Conservation (phyloP, 2,797 vertebrate species). For the Dallia pectoralis region DNA sequence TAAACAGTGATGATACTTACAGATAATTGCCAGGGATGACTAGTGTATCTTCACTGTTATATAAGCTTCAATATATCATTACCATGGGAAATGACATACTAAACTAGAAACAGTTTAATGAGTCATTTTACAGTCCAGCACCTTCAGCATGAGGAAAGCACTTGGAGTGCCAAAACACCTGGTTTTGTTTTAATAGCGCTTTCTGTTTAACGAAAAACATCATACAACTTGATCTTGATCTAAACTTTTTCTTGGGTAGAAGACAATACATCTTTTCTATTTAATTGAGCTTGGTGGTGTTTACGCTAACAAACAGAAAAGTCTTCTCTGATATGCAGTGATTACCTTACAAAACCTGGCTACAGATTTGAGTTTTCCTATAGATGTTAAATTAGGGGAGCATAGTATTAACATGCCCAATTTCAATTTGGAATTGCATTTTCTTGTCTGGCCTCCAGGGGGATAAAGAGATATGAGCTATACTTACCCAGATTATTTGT, state of each 20-base stretch:
- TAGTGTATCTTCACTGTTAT: constrained; percentile 63
- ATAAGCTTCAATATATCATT: constrained; percentile 53
- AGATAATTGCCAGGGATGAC: constrained; percentile 69
- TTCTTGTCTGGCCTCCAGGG: constrained; percentile 16
- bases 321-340: not conserved
- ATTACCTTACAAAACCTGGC: not conserved
- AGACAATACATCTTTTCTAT: not conserved
- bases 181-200: no score
- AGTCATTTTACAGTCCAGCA: constrained; percentile 7
- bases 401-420: not conserved
- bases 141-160: not conserved
- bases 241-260: not conserved
- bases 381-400: not conserved
- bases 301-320: not conserved
- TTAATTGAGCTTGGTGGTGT: not conserved
- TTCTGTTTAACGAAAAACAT: not conserved
- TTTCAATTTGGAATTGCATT: constrained; percentile 3
- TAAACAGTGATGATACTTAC: constrained; percentile 69
- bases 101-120: constrained; percentile 16
- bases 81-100: constrained; percentile 26
- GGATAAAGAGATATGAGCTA: constrained; percentile 1
- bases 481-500: not conserved
- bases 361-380: not conserved
- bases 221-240: not conserved
- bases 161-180: not conserved